Conservation (phyloP, 2,113 vertebrate genomes). For the Rattus rattus region DNA sequence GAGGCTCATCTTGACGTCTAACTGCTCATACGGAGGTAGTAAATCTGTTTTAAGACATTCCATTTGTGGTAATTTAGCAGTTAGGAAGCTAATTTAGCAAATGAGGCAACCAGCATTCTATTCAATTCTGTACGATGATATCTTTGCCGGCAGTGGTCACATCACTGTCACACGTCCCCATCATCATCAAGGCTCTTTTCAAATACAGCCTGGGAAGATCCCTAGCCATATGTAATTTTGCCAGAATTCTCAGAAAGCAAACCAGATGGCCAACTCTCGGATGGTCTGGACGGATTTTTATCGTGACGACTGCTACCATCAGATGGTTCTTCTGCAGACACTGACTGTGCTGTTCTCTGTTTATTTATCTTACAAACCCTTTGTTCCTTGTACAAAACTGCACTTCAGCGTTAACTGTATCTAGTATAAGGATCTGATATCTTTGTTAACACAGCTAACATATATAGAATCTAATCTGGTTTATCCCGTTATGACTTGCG, state of each 20-base stretch:
- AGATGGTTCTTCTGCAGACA: constrained; percentile 20
- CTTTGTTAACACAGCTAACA: constrained; percentile 56
- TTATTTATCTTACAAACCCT: constrained; percentile 51
- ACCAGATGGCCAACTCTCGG: background rate
- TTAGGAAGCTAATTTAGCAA: background rate
- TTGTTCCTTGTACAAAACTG: constrained; percentile 46
- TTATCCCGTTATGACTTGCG: constrained; percentile 5
- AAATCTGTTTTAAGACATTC: constrained; percentile 1
- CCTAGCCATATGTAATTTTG: background rate
- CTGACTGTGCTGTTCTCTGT: background rate
- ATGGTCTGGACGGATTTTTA: background rate
- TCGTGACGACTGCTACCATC: background rate
- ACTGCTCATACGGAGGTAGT: background rate
- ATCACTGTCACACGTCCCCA: background rate
- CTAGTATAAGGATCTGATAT: constrained; percentile 37
- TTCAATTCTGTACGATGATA: background rate
- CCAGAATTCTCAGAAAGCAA: constrained; percentile 40
- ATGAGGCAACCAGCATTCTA: background rate
- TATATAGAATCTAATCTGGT: constrained; percentile 48
- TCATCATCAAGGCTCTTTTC: background rate
- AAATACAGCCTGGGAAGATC: constrained; percentile 5
- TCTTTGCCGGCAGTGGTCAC: background rate
- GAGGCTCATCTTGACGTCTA: background rate
- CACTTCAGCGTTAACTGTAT: constrained; percentile 27
- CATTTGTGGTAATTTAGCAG: background rate